phyloP scores from a whole-genome alignment of 2,113 vertebrate genomes.

The Lophotis ruficrista region DNA sequence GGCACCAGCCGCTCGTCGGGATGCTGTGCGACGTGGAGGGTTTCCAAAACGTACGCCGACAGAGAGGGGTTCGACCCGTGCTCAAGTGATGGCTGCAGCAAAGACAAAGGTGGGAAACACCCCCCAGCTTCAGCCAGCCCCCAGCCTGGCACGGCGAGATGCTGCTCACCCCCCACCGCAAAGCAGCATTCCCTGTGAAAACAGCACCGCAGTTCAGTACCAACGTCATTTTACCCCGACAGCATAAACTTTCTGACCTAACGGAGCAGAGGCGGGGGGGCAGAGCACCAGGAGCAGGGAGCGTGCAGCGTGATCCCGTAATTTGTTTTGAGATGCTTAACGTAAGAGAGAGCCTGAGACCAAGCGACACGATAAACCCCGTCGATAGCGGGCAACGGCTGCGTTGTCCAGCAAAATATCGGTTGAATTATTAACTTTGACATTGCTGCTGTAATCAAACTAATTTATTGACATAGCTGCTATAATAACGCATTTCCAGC shows the following conservation, averaged over 20 bases:
- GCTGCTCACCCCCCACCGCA: background rate
- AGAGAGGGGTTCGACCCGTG: background rate
- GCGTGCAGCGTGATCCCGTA: background rate
- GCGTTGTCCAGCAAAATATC: background rate
- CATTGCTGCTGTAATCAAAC: background rate
- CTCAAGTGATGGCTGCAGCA: background rate
- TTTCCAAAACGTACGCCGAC: background rate
- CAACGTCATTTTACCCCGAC: background rate
- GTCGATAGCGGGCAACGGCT: background rate
- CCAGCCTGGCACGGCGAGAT: no score
- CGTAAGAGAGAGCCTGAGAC: background rate
- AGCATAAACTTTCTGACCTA: background rate
- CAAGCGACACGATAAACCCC: rapidly evolving
- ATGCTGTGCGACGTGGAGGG: background rate
- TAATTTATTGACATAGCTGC: background rate
- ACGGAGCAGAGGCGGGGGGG: background rate
- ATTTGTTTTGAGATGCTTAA: background rate
- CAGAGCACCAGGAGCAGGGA: background rate
- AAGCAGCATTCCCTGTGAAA: background rate
- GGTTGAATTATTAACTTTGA: background rate
- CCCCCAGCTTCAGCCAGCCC: background rate
- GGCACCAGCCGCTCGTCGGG: rapidly evolving
- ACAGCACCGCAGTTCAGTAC: background rate
- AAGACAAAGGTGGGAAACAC: background rate
- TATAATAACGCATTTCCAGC: background rate